These are phyloP conservation scores for Leptatherina wallacei DNA, from an alignment of 2,797 vertebrate species.

Conservation along the genomic window DNA sequence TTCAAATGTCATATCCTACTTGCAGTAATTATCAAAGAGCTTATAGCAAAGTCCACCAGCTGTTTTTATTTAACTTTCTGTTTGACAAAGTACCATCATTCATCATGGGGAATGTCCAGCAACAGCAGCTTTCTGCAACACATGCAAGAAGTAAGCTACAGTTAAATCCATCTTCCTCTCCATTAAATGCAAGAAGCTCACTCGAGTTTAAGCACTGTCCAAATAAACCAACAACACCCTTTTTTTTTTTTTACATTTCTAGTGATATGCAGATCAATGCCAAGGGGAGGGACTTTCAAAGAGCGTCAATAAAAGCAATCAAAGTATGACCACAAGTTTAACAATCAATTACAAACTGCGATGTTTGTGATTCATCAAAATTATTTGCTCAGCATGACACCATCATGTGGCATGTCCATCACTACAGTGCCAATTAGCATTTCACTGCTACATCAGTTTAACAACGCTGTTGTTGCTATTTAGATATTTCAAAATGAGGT, in stretches of 20 bases:
- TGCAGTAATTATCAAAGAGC: neutral
- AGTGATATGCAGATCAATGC: neutral
- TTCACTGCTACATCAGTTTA: neutral
- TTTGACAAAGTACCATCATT: neutral
- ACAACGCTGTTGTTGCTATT: neutral
- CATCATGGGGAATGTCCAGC: neutral
- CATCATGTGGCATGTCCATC: conserved; percentile 32
- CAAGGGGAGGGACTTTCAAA: neutral
- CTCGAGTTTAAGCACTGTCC: neutral
- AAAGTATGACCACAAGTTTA: neutral
- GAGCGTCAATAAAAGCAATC: neutral
- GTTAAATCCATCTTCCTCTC: neutral
- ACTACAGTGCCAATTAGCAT: conserved; percentile 5
- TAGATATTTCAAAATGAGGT: neutral
- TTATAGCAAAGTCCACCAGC: neutral
- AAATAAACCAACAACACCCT: neutral
- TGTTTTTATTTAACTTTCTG: neutral
- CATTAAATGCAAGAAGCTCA: neutral
- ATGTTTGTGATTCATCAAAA: neutral
- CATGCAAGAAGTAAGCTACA: neutral
- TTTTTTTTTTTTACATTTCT: neutral
- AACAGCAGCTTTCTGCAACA: neutral
- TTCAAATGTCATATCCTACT: neutral
- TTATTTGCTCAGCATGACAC: conserved; percentile 22
- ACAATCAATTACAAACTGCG: neutral